These are phyloP conservation scores for Serilophus lunatus DNA, from an alignment of 2,113 vertebrate genomes.

Conservation along the genomic window DNA sequence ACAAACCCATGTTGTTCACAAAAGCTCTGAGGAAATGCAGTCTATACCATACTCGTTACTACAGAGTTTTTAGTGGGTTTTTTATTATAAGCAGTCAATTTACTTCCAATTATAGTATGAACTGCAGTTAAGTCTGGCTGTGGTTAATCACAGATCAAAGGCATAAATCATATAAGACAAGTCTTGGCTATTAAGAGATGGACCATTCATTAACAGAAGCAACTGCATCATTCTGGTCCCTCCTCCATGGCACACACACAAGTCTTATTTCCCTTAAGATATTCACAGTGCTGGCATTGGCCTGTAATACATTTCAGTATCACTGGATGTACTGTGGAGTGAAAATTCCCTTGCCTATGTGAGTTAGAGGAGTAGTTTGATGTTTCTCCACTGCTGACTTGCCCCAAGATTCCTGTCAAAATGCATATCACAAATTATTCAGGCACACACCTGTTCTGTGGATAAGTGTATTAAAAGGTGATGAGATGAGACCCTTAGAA, in stretches of 20 bases:
- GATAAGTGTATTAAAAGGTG: background rate
- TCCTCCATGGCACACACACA: accelerated
- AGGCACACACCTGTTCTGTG: background rate
- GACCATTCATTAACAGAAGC: background rate
- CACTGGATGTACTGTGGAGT: background rate
- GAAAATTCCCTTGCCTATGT: background rate
- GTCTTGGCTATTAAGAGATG: background rate
- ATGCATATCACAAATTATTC: background rate
- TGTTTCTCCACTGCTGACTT: background rate
- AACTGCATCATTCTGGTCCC: background rate
- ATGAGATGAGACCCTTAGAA: background rate
- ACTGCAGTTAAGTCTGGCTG: background rate
- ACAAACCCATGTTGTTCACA: background rate
- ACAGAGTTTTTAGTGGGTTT: background rate
- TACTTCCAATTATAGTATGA: background rate
- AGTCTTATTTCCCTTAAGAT: background rate
- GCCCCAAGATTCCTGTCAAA: background rate
- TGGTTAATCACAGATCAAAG: background rate
- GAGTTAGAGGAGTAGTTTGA: background rate
- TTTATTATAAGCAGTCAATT: background rate
- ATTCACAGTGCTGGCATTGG: accelerated
- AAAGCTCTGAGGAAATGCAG: background rate
- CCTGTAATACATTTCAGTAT: background rate
- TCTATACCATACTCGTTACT: background rate
- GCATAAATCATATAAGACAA: background rate